These are phyloP conservation scores for Drosophila kikkawai DNA, from an alignment of 1,140 invertebrate species.

Conservation along the genomic window DNA sequence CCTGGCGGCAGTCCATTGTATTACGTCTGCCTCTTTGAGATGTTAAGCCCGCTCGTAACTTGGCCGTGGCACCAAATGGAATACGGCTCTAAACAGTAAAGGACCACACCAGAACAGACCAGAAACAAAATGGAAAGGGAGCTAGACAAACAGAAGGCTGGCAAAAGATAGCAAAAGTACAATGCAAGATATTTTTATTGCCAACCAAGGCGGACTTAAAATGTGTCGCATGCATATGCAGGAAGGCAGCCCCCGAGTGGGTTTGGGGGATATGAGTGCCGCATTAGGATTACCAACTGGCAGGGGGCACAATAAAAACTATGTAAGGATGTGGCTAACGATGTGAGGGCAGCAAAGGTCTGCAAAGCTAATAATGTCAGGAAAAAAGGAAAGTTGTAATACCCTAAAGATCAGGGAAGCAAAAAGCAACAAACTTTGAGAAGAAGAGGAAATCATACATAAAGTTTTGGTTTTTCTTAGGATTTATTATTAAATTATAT, in stretches of 20 bases:
- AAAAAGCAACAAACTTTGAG: neutral
- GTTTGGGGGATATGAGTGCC: slow-evolving; percentile 25
- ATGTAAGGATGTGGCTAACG: slow-evolving; percentile 80
- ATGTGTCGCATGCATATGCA: slow-evolving; percentile 78
- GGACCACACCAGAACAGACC: slow-evolving; percentile 18
- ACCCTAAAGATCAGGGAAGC: slow-evolving; percentile 24
- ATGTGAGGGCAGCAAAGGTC: slow-evolving; percentile 59
- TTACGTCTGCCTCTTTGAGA: slow-evolving; percentile 46
- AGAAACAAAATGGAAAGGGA: slow-evolving; percentile 38
- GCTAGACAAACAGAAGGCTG: slow-evolving; percentile 46
- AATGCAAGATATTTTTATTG: slow-evolving; percentile 81
- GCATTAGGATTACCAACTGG: slow-evolving; percentile 65
- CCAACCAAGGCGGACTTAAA: slow-evolving; percentile 74
- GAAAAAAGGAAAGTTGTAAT: slow-evolving; percentile 31
- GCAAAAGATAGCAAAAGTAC: slow-evolving; percentile 70
- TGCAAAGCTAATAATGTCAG: slow-evolving; percentile 48
- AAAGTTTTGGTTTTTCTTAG: too few species aligned
- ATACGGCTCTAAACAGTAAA: slow-evolving; percentile 55
- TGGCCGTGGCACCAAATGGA: slow-evolving; percentile 56
- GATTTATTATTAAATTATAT: neutral
- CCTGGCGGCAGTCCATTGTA: slow-evolving; percentile 67
- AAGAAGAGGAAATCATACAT: neutral
- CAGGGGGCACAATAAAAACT: slow-evolving; percentile 70
- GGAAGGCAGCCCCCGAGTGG: slow-evolving; percentile 9
- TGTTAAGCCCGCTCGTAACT: slow-evolving; percentile 65